phyloP scores from a whole-genome alignment of 2,113 vertebrate genomes.

The Albula goreensis region DNA sequence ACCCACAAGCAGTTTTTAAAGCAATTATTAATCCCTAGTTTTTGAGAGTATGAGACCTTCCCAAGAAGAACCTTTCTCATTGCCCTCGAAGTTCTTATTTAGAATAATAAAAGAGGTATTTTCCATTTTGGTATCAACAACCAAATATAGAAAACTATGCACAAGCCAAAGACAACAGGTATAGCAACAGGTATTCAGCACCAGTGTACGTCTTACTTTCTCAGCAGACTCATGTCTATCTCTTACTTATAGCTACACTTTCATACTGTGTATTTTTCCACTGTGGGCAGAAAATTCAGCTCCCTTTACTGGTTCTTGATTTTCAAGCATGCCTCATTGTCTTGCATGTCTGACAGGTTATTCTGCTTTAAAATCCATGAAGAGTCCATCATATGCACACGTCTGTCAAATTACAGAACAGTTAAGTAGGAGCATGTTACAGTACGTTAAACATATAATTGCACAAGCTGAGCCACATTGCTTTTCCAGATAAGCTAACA shows the following conservation, averaged over 20 bases:
- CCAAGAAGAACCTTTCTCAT: not conserved
- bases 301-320: not conserved
- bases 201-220: not conserved
- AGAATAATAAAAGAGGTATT: not conserved
- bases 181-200: not conserved
- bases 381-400: not conserved
- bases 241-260: no score
- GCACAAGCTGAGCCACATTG: not conserved
- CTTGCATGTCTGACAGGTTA: not conserved
- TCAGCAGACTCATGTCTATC: not conserved
- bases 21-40: not conserved
- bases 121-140: not conserved
- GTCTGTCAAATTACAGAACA: not conserved
- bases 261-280: not conserved
- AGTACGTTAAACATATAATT: not conserved
- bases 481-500: not conserved
- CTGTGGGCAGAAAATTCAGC: not conserved
- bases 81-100: not conserved
- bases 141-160: not conserved
- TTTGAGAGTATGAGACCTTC: not conserved
- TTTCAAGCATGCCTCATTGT: not conserved
- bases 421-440: not conserved
- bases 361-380: not conserved
- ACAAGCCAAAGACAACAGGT: not conserved
- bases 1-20: not conserved